These are phyloP conservation scores for Brachionus manjavacas DNA, from an alignment of 1,140 invertebrate species.

Conservation along the genomic window DNA sequence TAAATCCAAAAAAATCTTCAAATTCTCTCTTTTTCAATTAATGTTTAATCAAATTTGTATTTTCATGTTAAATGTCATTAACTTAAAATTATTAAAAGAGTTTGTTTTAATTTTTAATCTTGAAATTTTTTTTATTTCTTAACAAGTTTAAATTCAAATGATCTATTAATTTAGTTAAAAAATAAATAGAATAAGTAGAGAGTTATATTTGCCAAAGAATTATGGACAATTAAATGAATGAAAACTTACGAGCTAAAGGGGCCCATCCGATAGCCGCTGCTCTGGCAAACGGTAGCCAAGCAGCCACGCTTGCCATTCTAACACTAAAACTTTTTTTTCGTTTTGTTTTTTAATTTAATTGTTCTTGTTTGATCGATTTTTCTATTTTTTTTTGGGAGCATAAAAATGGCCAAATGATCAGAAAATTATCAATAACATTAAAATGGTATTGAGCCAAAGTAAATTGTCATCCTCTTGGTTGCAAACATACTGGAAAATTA, in stretches of 20 bases:
- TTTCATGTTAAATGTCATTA: too few relatives aligned
- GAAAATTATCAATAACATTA: neutral
- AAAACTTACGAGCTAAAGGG: constrained; percentile 66
- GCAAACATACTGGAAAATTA: neutral
- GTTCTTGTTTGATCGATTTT: neutral
- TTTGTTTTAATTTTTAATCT: too few relatives aligned
- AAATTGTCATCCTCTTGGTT: neutral
- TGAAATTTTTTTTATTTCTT: too few relatives aligned
- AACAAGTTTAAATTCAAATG: neutral
- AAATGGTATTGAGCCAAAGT: neutral
- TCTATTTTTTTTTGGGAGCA: neutral
- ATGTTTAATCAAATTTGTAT: too few relatives aligned
- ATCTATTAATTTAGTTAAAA: neutral
- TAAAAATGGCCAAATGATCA: neutral
- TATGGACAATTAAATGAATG: neutral
- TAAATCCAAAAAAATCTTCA: too few relatives aligned
- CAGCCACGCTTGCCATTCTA: constrained; percentile 93
- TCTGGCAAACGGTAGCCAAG: constrained; percentile 97
- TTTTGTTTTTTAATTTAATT: neutral
- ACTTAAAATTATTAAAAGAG: too few relatives aligned
- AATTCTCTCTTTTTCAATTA: too few relatives aligned
- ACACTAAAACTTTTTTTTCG: neutral
- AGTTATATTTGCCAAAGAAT: too few relatives aligned
- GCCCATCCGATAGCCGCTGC: constrained; percentile 92
- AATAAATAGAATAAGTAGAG: neutral